A percentile compares a stretch with the other conserved stretches of the same genome.
Evolutionary conservation across 2,113 vertebrate species (phyloP).

Genomic region (Fukomys damarensis): DNA sequence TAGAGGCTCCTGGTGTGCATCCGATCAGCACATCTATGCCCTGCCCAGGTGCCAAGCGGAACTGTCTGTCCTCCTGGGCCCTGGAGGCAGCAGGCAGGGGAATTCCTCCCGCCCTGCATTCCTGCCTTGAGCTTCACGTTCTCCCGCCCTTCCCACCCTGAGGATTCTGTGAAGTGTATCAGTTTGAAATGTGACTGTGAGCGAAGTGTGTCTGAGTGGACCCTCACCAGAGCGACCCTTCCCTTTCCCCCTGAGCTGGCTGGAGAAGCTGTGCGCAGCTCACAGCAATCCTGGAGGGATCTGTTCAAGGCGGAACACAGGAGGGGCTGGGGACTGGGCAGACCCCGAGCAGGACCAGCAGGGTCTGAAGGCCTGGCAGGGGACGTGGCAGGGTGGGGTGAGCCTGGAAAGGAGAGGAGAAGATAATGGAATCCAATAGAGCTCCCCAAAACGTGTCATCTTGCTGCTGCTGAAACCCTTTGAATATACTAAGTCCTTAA

Average conservation of each 20-base stretch:
- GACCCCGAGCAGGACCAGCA: not conserved
- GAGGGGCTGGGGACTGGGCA: not conserved
- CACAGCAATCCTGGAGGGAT: conserved; percentile 79
- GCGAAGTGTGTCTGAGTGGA: not conserved
- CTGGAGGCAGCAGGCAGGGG: not conserved
- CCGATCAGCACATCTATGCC: too few relatives aligned
- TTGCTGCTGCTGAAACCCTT: conserved; percentile 87
- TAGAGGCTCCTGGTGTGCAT: not conserved
- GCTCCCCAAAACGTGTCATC: conserved; percentile 87
- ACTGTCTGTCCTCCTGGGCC: not conserved
- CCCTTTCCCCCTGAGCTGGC: conserved; percentile 60
- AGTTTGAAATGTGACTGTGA: conserved; percentile 65
- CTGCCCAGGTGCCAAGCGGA: not conserved
- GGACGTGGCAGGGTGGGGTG: not conserved
- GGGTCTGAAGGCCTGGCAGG: conserved; percentile 44
- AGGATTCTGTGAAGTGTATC: conserved; percentile 43
- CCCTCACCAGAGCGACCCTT: conserved; percentile 69
- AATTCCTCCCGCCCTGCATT: conserved; percentile 31
- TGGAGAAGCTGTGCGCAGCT: conserved; percentile 66
- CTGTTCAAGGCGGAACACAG: conserved; percentile 75
- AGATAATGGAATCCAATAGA: conserved; percentile 88
- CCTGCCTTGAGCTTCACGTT: not conserved
- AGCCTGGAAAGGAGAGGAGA: conserved; percentile 63
- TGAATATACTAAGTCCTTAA: conserved; percentile 92
- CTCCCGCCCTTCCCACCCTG: not conserved